Conservation (phyloP, 1,140 invertebrate genomes). For the Oscheius sp. region DNA sequence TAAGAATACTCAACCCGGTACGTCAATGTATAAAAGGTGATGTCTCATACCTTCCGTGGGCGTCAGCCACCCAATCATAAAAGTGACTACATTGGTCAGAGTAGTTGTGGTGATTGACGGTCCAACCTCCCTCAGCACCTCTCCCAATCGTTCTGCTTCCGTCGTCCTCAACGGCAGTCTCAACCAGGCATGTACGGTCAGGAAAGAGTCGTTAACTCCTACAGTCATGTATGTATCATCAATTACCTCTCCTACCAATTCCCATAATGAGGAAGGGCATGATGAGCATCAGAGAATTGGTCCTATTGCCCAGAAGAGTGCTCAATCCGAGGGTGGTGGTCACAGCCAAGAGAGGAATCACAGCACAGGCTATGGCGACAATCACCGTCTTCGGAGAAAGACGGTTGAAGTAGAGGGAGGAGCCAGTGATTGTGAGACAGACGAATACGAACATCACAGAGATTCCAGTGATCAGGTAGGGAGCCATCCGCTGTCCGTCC, state of each 20-base stretch:
- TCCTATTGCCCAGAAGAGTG: conserved; percentile 41
- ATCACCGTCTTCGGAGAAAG: background rate
- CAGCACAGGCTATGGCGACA: conserved; percentile 40
- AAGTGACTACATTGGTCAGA: conserved; percentile 91
- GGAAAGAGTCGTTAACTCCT: conserved; percentile 58
- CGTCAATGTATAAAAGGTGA: background rate
- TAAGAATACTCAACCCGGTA: background rate
- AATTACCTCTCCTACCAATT: conserved; percentile 31
- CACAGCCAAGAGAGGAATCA: conserved; percentile 51
- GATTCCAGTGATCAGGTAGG: conserved; percentile 52
- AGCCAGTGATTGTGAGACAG: conserved; percentile 31
- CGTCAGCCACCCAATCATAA: conserved; percentile 88
- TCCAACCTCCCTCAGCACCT: conserved; percentile 74
- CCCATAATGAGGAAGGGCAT: conserved; percentile 57
- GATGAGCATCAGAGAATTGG: conserved; percentile 55
- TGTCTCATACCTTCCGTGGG: conserved; percentile 69
- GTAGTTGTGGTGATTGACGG: conserved; percentile 96
- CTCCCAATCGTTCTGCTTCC: conserved; percentile 39
- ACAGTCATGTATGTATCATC: conserved; percentile 8
- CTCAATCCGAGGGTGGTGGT: conserved; percentile 54
- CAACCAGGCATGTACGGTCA: conserved; percentile 56
- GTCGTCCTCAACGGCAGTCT: conserved; percentile 30
- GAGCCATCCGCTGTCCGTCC: conserved; percentile 51
- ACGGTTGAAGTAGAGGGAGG: conserved; percentile 44
- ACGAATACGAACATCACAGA: conserved; percentile 47